A percentile compares a stretch with the other conserved stretches of the same genome.
phyloP scores from a whole-genome alignment of 1,140 invertebrate species.

The Bilobella aurantiaca region DNA sequence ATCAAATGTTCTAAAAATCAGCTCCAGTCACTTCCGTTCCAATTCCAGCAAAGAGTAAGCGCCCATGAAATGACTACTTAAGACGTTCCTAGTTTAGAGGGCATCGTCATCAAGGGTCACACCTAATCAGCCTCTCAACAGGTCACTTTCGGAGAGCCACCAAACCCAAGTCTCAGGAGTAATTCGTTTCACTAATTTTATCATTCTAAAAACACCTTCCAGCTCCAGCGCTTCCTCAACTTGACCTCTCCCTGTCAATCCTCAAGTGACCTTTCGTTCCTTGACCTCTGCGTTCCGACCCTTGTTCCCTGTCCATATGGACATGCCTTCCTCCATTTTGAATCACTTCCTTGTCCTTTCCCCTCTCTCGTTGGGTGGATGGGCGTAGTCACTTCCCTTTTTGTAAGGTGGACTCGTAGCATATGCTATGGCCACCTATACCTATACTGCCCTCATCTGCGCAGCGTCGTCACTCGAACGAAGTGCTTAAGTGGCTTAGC shows the following conservation, averaged over 20 bases:
- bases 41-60: neutral
- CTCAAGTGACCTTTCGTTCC: too few species aligned
- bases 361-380: too few species aligned
- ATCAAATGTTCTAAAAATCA: conserved; percentile 3
- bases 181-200: neutral
- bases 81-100: neutral
- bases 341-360: neutral
- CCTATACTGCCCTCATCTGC: too few species aligned
- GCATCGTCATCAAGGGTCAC: neutral
- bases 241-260: too few species aligned
- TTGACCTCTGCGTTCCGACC: too few species aligned
- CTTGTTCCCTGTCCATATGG: neutral
- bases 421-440: too few species aligned
- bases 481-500: too few species aligned
- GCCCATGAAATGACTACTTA: neutral
- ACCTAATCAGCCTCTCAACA: neutral
- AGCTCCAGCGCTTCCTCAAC: neutral
- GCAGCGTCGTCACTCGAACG: too few species aligned
- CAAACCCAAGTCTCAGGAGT: neutral
- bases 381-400: too few species aligned
- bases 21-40: neutral
- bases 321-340: neutral
- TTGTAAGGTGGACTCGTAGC: too few species aligned
- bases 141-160: neutral
- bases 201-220: neutral